Evolutionary conservation across 2,888 invertebrate species (phyloP).

Genomic region (Temnothorax unifasciatus): DNA sequence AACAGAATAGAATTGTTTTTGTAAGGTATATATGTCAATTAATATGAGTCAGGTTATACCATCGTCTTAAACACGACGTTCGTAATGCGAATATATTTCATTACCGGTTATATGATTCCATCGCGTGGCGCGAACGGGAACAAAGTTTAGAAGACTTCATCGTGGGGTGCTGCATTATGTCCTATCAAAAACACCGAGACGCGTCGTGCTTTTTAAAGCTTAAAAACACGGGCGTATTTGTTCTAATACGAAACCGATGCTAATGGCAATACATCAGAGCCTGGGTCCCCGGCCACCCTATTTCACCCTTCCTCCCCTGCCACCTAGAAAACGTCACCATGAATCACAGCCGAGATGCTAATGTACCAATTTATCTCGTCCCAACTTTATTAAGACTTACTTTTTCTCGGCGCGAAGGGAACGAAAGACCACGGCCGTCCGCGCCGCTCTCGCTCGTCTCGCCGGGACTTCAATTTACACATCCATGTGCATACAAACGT

Average conservation of each 20-base stretch:
- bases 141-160: constrained; percentile 18
- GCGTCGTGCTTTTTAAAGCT: constrained; percentile 73
- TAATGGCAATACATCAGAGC: constrained; percentile 81
- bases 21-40: not conserved
- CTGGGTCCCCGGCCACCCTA: constrained; percentile 56
- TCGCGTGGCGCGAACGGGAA: constrained; percentile 18
- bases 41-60: not conserved
- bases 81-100: constrained; percentile 24
- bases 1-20: not conserved
- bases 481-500: constrained; percentile 10
- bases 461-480: constrained; percentile 60
- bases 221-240: constrained; percentile 79
- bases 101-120: constrained; percentile 20
- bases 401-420: constrained; percentile 72
- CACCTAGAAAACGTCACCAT: constrained; percentile 77
- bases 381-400: constrained; percentile 79
- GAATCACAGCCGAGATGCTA: constrained; percentile 84
- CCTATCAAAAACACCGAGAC: constrained; percentile 69
- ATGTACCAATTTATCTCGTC: constrained; percentile 84
- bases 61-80: not conserved
- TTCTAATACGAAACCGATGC: constrained; percentile 83
- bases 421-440: constrained; percentile 52
- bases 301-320: constrained; percentile 45
- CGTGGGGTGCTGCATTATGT: constrained; percentile 59
- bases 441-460: constrained; percentile 37